Conservation (phyloP, 2,888 invertebrate species). For the Abrostola triplasia region DNA sequence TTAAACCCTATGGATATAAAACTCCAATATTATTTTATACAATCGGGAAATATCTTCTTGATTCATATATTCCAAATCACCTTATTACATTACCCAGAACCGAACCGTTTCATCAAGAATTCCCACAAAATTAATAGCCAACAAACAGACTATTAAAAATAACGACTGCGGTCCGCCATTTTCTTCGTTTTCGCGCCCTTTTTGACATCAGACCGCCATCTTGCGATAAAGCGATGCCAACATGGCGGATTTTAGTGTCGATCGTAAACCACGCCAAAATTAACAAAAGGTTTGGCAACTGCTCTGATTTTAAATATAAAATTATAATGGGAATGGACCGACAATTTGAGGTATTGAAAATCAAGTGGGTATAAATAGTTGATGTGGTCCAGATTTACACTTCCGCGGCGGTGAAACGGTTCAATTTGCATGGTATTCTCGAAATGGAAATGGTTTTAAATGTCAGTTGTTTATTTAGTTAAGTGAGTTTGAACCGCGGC, state of each 20-base stretch:
- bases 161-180: slow-evolving; percentile 62
- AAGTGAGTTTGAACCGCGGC: slow-evolving; percentile 38
- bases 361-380: slow-evolving; percentile 48
- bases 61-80: slow-evolving; percentile 15
- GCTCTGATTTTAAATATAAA: slow-evolving; percentile 80
- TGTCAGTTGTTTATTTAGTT: slow-evolving; percentile 33
- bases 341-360: slow-evolving; percentile 47
- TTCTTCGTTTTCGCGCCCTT: slow-evolving; percentile 72
- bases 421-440: slow-evolving; percentile 23
- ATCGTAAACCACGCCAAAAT: slow-evolving; percentile 82
- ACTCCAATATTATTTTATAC: not conserved
- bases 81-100: slow-evolving; percentile 29
- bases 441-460: slow-evolving; percentile 30
- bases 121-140: slow-evolving; percentile 62
- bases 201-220: slow-evolving; percentile 71
- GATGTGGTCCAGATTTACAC: slow-evolving; percentile 22
- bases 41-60: not conserved
- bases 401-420: slow-evolving; percentile 20
- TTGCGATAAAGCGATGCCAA: slow-evolving; percentile 72
- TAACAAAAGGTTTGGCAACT: slow-evolving; percentile 84
- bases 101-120: slow-evolving; percentile 43
- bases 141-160: slow-evolving; percentile 69
- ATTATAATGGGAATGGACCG: slow-evolving; percentile 74
- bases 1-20: not conserved
- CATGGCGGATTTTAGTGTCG: slow-evolving; percentile 77